Percentiles rank a stretch among this genome's conserved stretches.
These are phyloP conservation scores for Chironomus tepperi DNA, from an alignment of 1,140 invertebrate species.

Conservation along the genomic window DNA sequence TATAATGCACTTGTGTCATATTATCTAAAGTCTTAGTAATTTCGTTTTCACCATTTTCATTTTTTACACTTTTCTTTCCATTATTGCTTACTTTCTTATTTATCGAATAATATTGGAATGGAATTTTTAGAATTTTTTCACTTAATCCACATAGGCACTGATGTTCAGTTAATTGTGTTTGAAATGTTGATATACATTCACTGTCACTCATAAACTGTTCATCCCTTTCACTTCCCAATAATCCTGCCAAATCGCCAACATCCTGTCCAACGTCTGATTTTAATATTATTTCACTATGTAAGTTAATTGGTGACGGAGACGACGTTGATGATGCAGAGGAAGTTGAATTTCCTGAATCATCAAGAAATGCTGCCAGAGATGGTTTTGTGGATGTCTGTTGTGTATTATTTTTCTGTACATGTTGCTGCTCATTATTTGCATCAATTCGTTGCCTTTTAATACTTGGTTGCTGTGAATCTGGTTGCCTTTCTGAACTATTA, in stretches of 20 bases:
- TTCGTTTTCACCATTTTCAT: not conserved
- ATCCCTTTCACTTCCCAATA: constrained; percentile 31
- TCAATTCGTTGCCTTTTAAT: constrained; percentile 16
- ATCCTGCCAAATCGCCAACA: constrained; percentile 16
- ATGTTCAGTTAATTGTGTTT: constrained; percentile 51
- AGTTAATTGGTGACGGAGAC: not conserved
- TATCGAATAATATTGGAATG: constrained; percentile 56
- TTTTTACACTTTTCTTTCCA: constrained; percentile 3
- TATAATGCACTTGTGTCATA: constrained; percentile 26
- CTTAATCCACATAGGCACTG: constrained; percentile 71
- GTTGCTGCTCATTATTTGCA: constrained; percentile 11
- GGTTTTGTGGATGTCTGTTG: not conserved
- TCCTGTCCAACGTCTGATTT: not conserved
- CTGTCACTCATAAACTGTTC: constrained; percentile 18
- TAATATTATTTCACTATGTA: constrained; percentile 1
- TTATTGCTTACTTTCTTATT: constrained; percentile 38
- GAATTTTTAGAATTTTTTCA: constrained; percentile 55
- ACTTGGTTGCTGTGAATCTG: constrained; percentile 2
- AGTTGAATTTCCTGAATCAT: constrained; percentile 16
- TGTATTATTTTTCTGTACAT: not conserved
- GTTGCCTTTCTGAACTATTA: constrained; percentile 4
- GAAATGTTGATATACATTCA: constrained; percentile 38
- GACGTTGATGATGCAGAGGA: not conserved
- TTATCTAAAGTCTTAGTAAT: not conserved
- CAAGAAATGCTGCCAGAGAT: not conserved